Evolutionary conservation across 2,797 vertebrate species (phyloP).

Genomic region (Alfaro cultratus): DNA sequence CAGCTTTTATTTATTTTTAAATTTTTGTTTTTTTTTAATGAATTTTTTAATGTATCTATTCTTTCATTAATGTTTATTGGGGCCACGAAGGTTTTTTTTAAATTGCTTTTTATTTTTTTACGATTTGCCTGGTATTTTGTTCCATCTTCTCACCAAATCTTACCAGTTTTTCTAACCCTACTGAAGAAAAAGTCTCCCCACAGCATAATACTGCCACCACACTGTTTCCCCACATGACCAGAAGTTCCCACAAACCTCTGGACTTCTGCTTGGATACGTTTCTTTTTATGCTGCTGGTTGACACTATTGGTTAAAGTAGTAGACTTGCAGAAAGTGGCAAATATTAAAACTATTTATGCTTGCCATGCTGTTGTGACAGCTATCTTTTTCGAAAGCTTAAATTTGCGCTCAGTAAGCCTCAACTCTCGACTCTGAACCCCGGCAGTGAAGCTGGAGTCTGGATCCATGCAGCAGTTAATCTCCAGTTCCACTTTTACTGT

Average conservation of each 20-base stretch:
- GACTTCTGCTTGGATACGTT: neutral
- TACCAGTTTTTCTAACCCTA: neutral
- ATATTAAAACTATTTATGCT: neutral
- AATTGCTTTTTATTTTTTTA: neutral
- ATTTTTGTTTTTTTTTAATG: no score
- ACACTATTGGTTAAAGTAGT: neutral
- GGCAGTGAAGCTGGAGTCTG: neutral
- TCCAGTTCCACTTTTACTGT: neutral
- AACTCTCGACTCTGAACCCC: neutral
- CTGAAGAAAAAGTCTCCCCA: neutral
- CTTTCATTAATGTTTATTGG: no score
- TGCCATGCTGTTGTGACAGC: neutral
- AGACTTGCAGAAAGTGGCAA: neutral
- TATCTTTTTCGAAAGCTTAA: neutral
- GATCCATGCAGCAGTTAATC: constrained; percentile 1
- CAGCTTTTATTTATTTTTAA: no score
- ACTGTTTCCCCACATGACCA: neutral
- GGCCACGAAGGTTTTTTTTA: neutral
- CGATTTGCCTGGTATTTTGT: neutral
- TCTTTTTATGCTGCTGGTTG: neutral
- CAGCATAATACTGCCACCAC: neutral
- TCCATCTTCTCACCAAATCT: neutral
- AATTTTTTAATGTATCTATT: no score
- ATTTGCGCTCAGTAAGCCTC: neutral
- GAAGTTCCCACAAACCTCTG: neutral